Conservation (phyloP, 2,888 invertebrate genomes). For the Conops quadrifasciatus region DNA sequence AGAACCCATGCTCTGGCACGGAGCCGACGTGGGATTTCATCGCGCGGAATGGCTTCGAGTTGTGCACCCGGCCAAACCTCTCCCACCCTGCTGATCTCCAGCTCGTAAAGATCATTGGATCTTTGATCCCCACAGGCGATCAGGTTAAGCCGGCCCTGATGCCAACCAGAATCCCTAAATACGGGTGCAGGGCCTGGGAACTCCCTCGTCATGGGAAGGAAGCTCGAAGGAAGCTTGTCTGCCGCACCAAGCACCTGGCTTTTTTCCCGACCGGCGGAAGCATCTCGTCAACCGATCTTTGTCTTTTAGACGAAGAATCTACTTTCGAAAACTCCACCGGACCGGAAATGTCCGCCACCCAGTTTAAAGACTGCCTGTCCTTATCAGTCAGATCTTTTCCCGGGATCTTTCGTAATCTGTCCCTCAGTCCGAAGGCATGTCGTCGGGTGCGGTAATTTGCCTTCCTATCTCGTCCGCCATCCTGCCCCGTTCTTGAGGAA, state of each 20-base stretch:
- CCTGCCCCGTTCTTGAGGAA: too few species aligned
- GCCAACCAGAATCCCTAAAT: not conserved
- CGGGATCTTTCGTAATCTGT: not conserved
- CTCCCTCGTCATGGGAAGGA: not conserved
- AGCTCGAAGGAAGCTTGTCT: too few species aligned
- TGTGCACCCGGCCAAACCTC: too few species aligned
- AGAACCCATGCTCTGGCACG: too few species aligned
- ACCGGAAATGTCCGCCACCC: too few species aligned
- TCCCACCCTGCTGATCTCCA: too few species aligned
- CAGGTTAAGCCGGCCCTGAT: not conserved
- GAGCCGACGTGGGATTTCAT: too few species aligned
- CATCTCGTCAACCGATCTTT: not conserved
- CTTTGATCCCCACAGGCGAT: too few species aligned
- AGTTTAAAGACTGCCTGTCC: not conserved
- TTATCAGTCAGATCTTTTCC: not conserved
- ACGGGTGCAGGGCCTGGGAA: not conserved
- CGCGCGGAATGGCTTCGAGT: too few species aligned
- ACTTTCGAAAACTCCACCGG: not conserved
- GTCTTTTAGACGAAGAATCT: not conserved
- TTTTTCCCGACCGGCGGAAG: too few species aligned
- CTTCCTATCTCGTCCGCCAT: too few species aligned
- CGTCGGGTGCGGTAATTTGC: not conserved
- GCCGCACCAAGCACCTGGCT: not conserved
- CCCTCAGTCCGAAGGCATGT: not conserved
- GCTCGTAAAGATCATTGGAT: too few species aligned